These are phyloP conservation scores for Propithecus deckenii DNA, from an alignment of 2,797 vertebrate genomes.

Conservation along the genomic window DNA sequence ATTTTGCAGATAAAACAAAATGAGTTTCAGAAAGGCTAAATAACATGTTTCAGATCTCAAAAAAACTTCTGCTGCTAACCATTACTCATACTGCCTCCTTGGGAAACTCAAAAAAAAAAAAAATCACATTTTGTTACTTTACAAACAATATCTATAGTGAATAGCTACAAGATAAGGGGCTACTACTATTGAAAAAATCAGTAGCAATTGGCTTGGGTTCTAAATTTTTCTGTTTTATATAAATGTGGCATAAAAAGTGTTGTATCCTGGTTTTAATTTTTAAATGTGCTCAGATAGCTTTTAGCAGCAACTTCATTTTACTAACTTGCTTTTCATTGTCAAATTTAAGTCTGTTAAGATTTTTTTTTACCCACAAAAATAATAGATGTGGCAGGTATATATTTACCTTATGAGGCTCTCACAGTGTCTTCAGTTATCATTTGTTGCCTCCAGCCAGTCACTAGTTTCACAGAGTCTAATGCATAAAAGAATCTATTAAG, in stretches of 20 bases:
- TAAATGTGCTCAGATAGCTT: background rate
- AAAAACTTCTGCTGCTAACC: background rate
- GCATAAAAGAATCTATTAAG: conserved; percentile 35
- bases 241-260: background rate
- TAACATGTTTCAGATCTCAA: background rate
- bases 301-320: conserved; percentile 36
- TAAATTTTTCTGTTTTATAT: conserved; percentile 33
- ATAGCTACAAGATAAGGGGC: background rate
- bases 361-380: background rate
- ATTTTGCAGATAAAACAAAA: conserved; percentile 37
- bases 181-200: conserved; percentile 32
- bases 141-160: background rate
- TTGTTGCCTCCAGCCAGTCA: background rate
- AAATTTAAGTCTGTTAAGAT: conserved; percentile 22
- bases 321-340: conserved; percentile 28
- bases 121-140: background rate
- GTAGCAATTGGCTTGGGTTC: background rate
- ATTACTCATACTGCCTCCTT: background rate
- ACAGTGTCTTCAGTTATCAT: background rate
- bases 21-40: conserved; percentile 1
- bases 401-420: background rate
- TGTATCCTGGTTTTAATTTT: conserved; percentile 17
- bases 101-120: background rate
- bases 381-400: background rate
- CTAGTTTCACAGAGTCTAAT: background rate